Conservation (phyloP, 2,797 vertebrate species). For the Bryconaethiops microstoma region DNA sequence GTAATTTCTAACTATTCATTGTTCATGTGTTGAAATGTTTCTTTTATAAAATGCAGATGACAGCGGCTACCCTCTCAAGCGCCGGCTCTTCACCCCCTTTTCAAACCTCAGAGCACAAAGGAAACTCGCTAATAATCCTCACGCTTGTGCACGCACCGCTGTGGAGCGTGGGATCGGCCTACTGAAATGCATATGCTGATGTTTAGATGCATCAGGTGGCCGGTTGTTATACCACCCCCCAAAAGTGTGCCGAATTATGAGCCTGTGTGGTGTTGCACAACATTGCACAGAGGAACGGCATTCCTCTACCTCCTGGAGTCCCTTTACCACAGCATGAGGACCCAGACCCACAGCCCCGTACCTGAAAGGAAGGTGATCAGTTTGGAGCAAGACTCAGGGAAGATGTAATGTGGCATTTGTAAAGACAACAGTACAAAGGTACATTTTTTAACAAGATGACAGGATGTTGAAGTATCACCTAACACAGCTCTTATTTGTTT, state of each 20-base stretch:
- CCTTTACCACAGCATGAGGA: neutral
- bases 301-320: neutral
- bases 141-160: neutral
- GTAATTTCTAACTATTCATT: too few relatives aligned
- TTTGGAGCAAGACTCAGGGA: too few relatives aligned
- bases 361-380: conserved; percentile 1
- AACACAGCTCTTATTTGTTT: neutral
- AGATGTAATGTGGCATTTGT: conserved; percentile 2
- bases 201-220: too few relatives aligned
- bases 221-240: neutral
- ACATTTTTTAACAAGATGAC: neutral
- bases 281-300: too few relatives aligned
- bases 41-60: too few relatives aligned
- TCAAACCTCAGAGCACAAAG: conserved; percentile 4
- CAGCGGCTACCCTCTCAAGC: too few relatives aligned
- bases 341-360: too few relatives aligned
- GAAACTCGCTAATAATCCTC: neutral
- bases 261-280: too few relatives aligned
- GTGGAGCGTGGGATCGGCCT: conserved; percentile 30
- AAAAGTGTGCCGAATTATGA: too few relatives aligned
- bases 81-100: too few relatives aligned
- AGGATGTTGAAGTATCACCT: conserved; percentile 15
- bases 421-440: conserved; percentile 1
- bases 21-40: too few relatives aligned
- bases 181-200: conserved; percentile 22